Percentiles rank a stretch among this genome's conserved stretches.
Conservation (phyloP, 2,797 vertebrate species). For the Myripristis murdjan region DNA sequence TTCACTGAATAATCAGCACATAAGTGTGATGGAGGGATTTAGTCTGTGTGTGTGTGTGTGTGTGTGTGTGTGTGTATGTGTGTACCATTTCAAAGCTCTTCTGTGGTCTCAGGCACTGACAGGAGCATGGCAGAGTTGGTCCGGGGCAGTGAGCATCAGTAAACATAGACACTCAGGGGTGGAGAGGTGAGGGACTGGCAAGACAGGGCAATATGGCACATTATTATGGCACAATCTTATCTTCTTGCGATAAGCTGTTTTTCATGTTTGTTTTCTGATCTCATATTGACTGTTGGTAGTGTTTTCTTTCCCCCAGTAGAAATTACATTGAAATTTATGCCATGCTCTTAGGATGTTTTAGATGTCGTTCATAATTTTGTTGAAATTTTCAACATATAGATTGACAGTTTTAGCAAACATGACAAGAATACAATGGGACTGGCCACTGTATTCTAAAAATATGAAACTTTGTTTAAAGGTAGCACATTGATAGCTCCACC, state of each 20-base stretch:
- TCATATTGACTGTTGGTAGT: too few relatives aligned
- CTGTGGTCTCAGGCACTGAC: background rate
- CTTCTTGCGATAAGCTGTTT: background rate
- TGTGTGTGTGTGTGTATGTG: constrained; percentile 16
- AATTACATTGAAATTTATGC: too few relatives aligned
- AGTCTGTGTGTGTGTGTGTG: background rate
- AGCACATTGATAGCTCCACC: too few relatives aligned
- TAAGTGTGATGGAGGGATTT: background rate
- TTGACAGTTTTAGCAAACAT: too few relatives aligned
- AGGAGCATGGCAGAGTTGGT: background rate
- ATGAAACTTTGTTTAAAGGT: too few relatives aligned
- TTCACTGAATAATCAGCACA: background rate
- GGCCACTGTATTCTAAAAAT: too few relatives aligned
- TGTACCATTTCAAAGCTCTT: background rate
- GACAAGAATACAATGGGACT: too few relatives aligned
- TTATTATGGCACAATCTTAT: too few relatives aligned
- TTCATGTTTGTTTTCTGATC: background rate
- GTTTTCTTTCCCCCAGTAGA: too few relatives aligned
- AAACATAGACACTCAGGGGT: background rate
- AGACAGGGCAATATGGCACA: background rate
- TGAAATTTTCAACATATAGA: too few relatives aligned
- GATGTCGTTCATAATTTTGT: too few relatives aligned
- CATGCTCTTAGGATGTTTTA: too few relatives aligned
- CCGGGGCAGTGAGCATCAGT: background rate
- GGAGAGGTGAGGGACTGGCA: background rate